Evolutionary conservation across 2,888 invertebrate genomes (phyloP), one percentile per base, ranked within the genome.

Genomic region (Rhodophaea formosa): DNA sequence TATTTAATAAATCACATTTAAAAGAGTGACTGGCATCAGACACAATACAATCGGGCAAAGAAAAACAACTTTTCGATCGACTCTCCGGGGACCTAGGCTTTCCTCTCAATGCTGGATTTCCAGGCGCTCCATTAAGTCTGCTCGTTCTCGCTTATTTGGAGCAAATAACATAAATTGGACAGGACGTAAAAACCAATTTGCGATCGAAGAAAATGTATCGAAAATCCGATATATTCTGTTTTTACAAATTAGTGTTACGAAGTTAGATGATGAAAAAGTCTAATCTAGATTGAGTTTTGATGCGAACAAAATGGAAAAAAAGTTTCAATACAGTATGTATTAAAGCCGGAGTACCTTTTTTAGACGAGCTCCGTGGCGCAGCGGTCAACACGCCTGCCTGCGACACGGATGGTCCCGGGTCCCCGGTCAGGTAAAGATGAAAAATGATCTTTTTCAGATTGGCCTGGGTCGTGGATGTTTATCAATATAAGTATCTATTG

Each of bases 121-220:
- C 35, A 8, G 17, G 35, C 17, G 35, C 32, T 16, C 51, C 17
- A 51, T 51, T 51, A 35, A 16, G 12, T 17, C 35, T 30, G 8
- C 16, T 16, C 35, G 51, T 51, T 51, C 8, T 51, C 35, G 51
- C 35, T 51, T 51, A 51, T 51, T 51, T 51, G 51, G 16, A 51
- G 51, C 51, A 51, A 51, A 51, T 16, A 51, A 51, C 51, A 51
- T 35, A 51, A 51, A 51, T 51, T 51, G 51, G 51, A 51, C 16
- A 16, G 7, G 51, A 51, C 51, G 51, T 35, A n/a, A n/a, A n/a
- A n/a, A 51, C 16, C 51, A 51, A 51, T 51, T 51, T 39, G 35
- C 16, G 35, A 16, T 35, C 6, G n/a, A 51, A 51, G 32, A 35
- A 51, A 30, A 45, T 23, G 45, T 30, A 12, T 10, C 51, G 32